phyloP scores from a whole-genome alignment of 2,797 vertebrate genomes.

The Scomberomorus guttatus region DNA sequence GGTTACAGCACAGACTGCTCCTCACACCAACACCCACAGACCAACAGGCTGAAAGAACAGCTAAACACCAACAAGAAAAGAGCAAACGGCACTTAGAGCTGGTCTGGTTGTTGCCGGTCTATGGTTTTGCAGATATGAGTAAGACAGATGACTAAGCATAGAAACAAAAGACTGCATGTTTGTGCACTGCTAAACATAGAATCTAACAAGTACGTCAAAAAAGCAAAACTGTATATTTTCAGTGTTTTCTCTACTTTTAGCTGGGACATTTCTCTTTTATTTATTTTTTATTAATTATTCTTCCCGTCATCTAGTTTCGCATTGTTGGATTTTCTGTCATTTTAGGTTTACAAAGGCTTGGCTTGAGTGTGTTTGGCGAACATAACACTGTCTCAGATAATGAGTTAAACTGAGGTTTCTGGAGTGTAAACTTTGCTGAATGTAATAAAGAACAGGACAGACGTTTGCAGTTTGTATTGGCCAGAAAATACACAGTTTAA shows the following conservation, averaged over 20 bases:
- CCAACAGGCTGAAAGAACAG: conserved; percentile 54
- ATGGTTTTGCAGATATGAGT: conserved; percentile 60
- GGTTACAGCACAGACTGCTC: conserved; percentile 62
- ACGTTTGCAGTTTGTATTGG: too few species aligned
- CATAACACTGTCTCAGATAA: too few species aligned
- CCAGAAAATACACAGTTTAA: too few species aligned
- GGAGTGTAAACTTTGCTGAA: too few species aligned
- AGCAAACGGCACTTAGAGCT: conserved; percentile 63
- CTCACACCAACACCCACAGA: conserved; percentile 78
- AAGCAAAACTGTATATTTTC: not conserved
- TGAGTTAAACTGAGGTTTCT: too few species aligned
- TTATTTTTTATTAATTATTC: not conserved
- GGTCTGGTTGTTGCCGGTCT: conserved; percentile 40
- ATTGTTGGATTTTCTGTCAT: not conserved
- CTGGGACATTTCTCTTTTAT: not conserved
- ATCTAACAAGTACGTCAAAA: conserved; percentile 17
- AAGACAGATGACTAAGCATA: conserved; percentile 48
- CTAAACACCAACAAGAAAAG: conserved; percentile 65
- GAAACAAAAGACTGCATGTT: conserved; percentile 57
- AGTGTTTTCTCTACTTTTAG: not conserved
- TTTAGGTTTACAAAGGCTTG: too few species aligned
- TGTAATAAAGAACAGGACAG: too few species aligned
- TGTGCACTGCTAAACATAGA: conserved; percentile 27
- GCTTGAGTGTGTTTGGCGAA: too few species aligned
- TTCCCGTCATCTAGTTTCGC: not conserved